Percentiles rank a stretch among this genome's conserved stretches.
Conservation (phyloP, 2,797 vertebrate genomes). For the Acrossocheilus fasciatus region DNA sequence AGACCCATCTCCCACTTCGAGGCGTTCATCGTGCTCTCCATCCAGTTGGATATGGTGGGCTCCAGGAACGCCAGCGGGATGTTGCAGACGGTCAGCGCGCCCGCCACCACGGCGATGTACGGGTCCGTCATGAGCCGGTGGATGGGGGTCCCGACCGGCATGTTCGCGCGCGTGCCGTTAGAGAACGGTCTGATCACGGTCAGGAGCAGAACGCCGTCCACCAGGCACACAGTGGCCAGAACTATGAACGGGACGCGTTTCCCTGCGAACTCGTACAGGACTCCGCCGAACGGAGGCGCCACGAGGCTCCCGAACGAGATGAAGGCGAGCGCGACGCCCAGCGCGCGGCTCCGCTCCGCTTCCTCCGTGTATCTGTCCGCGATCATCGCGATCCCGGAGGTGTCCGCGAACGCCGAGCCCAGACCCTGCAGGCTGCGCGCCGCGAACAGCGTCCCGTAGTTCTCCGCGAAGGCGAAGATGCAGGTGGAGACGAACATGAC, state of each 20-base stretch:
- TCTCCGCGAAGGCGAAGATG: slow-evolving; percentile 91
- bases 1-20: slow-evolving; percentile 94
- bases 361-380: slow-evolving; percentile 95
- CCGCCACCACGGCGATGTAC: slow-evolving; percentile 94
- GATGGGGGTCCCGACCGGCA: slow-evolving; percentile 93
- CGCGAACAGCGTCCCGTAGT: slow-evolving; percentile 89
- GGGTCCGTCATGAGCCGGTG: slow-evolving; percentile 95
- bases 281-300: slow-evolving; percentile 93
- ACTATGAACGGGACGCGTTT: slow-evolving; percentile 91
- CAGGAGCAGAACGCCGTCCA: slow-evolving; percentile 88
- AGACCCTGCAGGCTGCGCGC: slow-evolving; percentile 95
- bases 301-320: slow-evolving; percentile 97
- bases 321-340: slow-evolving; percentile 94
- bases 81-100: slow-evolving; percentile 94
- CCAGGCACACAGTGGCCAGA: slow-evolving; percentile 87
- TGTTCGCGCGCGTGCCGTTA: slow-evolving; percentile 86
- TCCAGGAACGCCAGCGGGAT: slow-evolving; percentile 96
- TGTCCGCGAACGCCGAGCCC: slow-evolving; percentile 96
- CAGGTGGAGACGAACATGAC: slow-evolving; percentile 93
- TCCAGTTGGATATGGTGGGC: slow-evolving; percentile 96
- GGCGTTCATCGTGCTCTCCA: slow-evolving; percentile 92
- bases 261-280: slow-evolving; percentile 90
- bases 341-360: slow-evolving; percentile 87
- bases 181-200: slow-evolving; percentile 88
- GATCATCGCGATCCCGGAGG: slow-evolving; percentile 95